Percentiles rank a stretch among this genome's conserved stretches.
Evolutionary conservation across 2,113 vertebrate genomes (phyloP).

Genomic region (Thalassoma bifasciatum): DNA sequence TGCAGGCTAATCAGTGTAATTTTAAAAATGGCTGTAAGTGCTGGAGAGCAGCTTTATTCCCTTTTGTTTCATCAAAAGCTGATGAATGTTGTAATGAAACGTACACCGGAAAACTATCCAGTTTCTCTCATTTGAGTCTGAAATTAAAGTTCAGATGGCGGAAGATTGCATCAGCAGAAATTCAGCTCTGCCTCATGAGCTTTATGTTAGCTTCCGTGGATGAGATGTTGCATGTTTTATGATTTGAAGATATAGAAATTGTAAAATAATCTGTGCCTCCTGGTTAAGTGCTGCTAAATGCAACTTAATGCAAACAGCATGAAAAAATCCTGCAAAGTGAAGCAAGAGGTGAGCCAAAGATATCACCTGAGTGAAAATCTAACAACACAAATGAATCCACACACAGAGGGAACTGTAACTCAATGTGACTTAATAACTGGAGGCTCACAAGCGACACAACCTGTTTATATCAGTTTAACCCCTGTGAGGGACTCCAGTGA

Average conservation of each 20-base stretch:
- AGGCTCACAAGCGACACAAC: too few species aligned
- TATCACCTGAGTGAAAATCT: too few species aligned
- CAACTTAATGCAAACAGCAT: too few species aligned
- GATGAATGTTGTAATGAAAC: constrained; percentile 30
- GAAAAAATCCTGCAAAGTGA: too few species aligned
- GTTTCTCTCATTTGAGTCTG: background rate
- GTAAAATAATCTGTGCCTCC: too few species aligned
- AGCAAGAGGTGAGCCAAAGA: too few species aligned
- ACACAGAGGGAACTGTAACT: too few species aligned
- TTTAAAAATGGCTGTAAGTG: background rate
- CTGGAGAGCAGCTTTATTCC: constrained; percentile 1
- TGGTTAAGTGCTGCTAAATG: too few species aligned
- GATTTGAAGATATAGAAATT: background rate
- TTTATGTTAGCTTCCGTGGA: background rate
- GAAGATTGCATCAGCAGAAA: constrained; percentile 22
- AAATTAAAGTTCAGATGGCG: constrained; percentile 35
- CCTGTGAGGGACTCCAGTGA: too few species aligned
- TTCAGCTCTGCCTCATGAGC: background rate
- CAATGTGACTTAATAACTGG: too few species aligned
- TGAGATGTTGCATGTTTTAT: background rate
- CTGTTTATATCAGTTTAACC: too few species aligned
- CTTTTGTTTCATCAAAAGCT: constrained; percentile 34
- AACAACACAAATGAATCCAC: too few species aligned
- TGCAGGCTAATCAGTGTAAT: constrained; percentile 18
- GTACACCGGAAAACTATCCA: constrained; percentile 19